A percentile compares a stretch with the other conserved stretches of the same genome.
Conservation (phyloP, 1,140 invertebrate species). For the Zaprionus africanus region DNA sequence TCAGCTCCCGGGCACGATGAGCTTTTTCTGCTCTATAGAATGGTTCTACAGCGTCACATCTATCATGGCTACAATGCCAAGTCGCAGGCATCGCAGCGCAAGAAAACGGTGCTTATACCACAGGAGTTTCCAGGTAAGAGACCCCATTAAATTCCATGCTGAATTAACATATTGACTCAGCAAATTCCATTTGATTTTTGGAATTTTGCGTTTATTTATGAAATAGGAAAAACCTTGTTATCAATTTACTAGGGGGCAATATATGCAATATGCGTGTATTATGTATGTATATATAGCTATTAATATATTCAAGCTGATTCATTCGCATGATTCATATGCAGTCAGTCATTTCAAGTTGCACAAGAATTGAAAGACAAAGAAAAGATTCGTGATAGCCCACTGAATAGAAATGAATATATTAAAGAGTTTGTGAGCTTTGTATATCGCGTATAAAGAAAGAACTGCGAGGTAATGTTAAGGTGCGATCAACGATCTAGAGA, state of each 20-base stretch:
- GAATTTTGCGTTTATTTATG: background rate
- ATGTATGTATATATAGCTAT: background rate
- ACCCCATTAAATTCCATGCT: background rate
- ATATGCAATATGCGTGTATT: background rate
- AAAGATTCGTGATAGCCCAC: background rate
- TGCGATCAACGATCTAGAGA: background rate
- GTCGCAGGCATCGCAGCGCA: conserved; percentile 68
- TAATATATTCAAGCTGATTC: conserved; percentile 4
- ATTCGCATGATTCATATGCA: background rate
- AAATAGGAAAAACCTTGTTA: conserved; percentile 10
- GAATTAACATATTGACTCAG: background rate
- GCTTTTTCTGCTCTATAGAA: conserved; percentile 78
- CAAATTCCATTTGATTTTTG: background rate
- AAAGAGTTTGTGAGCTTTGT: background rate
- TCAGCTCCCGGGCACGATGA: conserved; percentile 64
- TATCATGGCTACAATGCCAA: conserved; percentile 83
- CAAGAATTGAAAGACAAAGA: conserved; percentile 3
- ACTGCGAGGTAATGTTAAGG: background rate
- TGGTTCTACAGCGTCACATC: conserved; percentile 75
- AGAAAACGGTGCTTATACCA: conserved; percentile 81
- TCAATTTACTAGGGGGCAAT: background rate
- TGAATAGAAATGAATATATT: conserved; percentile 10
- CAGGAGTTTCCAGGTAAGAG: conserved; percentile 83
- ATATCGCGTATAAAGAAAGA: background rate
- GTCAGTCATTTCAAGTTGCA: conserved; percentile 2